Conservation (phyloP, 2,113 vertebrate genomes). For the Porphyrio hochstetteri region DNA sequence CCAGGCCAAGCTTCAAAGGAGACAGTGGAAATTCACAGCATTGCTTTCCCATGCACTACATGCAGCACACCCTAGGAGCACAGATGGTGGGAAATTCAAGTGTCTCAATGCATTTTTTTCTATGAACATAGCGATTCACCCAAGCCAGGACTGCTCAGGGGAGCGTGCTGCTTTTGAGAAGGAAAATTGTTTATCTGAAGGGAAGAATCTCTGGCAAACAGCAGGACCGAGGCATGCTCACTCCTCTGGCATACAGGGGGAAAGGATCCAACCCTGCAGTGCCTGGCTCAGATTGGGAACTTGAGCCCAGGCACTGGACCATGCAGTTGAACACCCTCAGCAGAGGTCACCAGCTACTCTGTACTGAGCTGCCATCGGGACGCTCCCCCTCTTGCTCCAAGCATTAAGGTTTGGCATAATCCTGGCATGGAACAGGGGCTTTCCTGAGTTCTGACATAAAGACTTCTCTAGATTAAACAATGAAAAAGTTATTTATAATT, state of each 20-base stretch:
- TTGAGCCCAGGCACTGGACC: fast-evolving
- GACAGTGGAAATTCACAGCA: not conserved
- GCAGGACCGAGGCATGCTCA: not conserved
- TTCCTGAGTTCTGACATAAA: not conserved
- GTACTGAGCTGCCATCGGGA: fast-evolving
- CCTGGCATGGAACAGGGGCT: not conserved
- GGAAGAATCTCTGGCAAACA: not conserved
- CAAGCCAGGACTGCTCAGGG: not conserved
- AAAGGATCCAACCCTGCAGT: not conserved
- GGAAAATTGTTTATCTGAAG: not conserved
- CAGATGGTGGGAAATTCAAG: not conserved
- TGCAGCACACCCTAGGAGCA: not conserved
- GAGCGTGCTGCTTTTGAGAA: not conserved
- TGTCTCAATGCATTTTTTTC: not conserved
- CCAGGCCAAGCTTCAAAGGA: not conserved
- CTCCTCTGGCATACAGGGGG: not conserved
- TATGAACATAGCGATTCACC: not conserved
- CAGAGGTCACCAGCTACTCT: not conserved
- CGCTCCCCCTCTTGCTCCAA: not conserved
- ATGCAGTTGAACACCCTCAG: not conserved
- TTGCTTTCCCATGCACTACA: fast-evolving
- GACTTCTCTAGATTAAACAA: not conserved
- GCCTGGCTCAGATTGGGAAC: fast-evolving
- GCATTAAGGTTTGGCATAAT: not conserved
- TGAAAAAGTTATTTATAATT: not conserved